A percentile compares a stretch with the other conserved stretches of the same genome.
Conservation (phyloP, 2,113 vertebrate genomes). For the Melospiza melodia region DNA sequence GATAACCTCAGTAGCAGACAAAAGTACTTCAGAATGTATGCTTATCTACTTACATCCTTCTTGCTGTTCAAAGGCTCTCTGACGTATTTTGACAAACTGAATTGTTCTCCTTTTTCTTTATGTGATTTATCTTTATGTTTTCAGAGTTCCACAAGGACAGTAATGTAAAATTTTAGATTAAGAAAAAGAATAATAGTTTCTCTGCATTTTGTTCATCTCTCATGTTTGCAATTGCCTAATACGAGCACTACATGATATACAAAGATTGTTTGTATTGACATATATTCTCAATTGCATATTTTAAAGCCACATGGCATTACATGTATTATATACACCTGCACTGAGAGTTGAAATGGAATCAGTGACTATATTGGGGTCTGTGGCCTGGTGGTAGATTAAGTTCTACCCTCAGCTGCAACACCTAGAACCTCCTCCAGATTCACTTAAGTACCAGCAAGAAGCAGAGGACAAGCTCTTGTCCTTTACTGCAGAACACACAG, state of each 20-base stretch:
- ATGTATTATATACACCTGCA: neutral
- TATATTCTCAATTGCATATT: neutral
- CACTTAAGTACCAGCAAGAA: neutral
- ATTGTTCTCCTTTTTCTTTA: neutral
- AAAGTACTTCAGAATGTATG: neutral
- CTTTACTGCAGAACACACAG: neutral
- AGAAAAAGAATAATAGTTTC: neutral
- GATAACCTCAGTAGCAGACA: conserved; percentile 4
- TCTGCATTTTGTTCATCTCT: neutral
- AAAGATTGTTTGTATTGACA: neutral
- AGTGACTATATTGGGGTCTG: neutral
- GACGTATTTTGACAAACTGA: neutral
- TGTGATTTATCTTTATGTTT: neutral
- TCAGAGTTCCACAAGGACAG: neutral
- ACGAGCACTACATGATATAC: neutral
- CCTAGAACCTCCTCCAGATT: neutral
- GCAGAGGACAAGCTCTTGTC: neutral
- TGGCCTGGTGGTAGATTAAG: neutral
- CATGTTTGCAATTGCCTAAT: neutral
- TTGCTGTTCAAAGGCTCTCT: neutral
- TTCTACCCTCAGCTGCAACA: neutral
- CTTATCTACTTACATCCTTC: neutral
- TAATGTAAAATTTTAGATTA: neutral
- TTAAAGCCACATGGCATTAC: neutral
- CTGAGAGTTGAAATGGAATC: neutral